A percentile compares a stretch with the other conserved stretches of the same genome.
These are phyloP conservation scores for Amphiura filiformis DNA, from an alignment of 35 echinoderm and acorn worm genomes.

Conservation along the genomic window DNA sequence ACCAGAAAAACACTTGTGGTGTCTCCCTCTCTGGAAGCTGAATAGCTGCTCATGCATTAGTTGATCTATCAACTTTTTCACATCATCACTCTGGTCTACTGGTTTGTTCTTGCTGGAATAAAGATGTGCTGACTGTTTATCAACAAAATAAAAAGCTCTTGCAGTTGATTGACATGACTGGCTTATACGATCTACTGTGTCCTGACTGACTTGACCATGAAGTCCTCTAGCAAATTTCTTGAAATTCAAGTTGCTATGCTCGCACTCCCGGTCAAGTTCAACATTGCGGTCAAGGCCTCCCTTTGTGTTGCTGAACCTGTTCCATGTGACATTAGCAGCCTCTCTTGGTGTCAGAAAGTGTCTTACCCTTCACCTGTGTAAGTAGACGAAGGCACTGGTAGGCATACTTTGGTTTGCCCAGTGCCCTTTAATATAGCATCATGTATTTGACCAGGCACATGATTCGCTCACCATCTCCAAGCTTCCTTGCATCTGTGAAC, in stretches of 20 bases:
- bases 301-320: not conserved
- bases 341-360: not conserved
- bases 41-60: not conserved
- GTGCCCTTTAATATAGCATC: not conserved
- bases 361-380: not conserved
- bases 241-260: not conserved
- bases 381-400: not conserved
- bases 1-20: not conserved
- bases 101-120: not conserved
- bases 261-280: not conserved
- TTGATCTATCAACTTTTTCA: not conserved
- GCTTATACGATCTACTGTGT: not conserved
- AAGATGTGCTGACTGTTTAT: not conserved
- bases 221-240: not conserved
- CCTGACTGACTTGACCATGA: not conserved
- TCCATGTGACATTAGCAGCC: not conserved
- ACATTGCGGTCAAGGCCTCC: not conserved
- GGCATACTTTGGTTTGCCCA: not conserved
- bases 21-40: not conserved
- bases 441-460: not conserved
- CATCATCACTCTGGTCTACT: not conserved
- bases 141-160: not conserved
- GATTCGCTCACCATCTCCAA: not conserved
- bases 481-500: not conserved
- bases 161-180: not conserved